Conservation (phyloP, 2,888 invertebrate genomes). For the Archips crataeganus region DNA sequence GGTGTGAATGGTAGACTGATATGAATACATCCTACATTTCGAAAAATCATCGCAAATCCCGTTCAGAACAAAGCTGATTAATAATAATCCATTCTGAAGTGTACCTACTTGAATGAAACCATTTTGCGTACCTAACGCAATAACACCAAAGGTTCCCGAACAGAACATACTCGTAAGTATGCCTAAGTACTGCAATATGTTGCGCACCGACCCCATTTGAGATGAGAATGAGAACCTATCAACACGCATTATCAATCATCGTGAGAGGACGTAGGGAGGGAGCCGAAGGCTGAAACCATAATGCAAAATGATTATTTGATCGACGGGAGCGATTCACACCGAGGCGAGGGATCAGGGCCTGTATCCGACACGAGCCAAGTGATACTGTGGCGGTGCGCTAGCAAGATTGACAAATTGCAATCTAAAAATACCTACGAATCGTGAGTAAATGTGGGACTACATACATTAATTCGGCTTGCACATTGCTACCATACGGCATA, state of each 20-base stretch:
- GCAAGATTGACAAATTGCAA: background rate
- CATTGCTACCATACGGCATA: background rate
- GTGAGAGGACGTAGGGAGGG: conserved; percentile 40
- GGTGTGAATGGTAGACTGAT: too few species aligned
- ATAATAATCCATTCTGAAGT: background rate
- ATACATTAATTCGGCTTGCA: background rate
- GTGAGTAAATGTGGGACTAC: background rate
- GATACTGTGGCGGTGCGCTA: background rate
- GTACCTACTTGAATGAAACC: too few species aligned
- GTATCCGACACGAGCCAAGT: background rate
- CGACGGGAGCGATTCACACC: conserved; percentile 34
- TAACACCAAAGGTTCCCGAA: background rate
- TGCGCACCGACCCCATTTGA: conserved; percentile 35
- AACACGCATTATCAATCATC: conserved; percentile 40
- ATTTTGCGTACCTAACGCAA: background rate
- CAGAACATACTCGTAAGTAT: background rate
- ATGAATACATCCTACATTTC: background rate
- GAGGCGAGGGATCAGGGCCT: conserved; percentile 12
- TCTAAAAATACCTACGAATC: background rate
- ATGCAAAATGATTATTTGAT: conserved; percentile 41
- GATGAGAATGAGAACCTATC: conserved; percentile 36
- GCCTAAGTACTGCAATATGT: conserved; percentile 17
- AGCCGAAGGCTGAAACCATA: conserved; percentile 42
- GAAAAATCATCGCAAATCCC: background rate
- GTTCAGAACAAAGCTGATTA: background rate